phyloP scores from a whole-genome alignment of 2,113 vertebrate genomes.

The Pangasianodon hypophthalmus region DNA sequence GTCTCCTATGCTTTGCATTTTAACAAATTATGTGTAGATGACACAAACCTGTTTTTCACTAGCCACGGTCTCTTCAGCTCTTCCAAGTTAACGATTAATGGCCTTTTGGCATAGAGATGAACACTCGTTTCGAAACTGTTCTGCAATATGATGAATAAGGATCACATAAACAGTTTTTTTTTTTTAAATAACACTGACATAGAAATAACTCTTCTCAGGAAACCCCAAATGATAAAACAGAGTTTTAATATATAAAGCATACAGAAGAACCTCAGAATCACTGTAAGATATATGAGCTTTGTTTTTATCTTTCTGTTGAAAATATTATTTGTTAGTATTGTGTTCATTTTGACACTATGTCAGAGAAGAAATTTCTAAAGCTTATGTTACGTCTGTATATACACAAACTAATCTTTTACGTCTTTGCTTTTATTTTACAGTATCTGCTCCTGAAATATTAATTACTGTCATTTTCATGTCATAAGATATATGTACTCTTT shows the following conservation, averaged over 20 bases:
- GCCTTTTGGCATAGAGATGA: neutral
- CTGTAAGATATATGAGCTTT: conserved; percentile 33
- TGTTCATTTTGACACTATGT: conserved; percentile 48
- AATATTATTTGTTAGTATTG: conserved; percentile 65
- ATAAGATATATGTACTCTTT: conserved; percentile 3
- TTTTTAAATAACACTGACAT: conserved; percentile 13
- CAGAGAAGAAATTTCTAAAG: conserved; percentile 55
- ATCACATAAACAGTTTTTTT: neutral
- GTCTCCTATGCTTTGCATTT: conserved; percentile 12
- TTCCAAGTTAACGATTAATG: neutral
- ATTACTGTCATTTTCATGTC: neutral
- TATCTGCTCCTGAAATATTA: conserved; percentile 17
- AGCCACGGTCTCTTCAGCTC: neutral
- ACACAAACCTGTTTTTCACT: conserved; percentile 35
- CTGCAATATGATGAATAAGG: neutral
- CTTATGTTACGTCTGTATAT: conserved; percentile 65
- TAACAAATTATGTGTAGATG: neutral
- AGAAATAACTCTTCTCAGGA: conserved; percentile 66
- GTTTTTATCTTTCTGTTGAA: conserved; percentile 59
- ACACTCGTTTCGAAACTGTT: neutral
- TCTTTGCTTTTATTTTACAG: conserved; percentile 41
- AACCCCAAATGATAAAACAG: conserved; percentile 47
- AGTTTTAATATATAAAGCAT: conserved; percentile 57
- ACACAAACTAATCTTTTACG: conserved; percentile 25
- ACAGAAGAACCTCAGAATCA: conserved; percentile 46